Evolutionary conservation across 2,113 vertebrate genomes (phyloP), one percentile per base, ranked within the genome.

Genomic region (Paradisaea rubra): DNA sequence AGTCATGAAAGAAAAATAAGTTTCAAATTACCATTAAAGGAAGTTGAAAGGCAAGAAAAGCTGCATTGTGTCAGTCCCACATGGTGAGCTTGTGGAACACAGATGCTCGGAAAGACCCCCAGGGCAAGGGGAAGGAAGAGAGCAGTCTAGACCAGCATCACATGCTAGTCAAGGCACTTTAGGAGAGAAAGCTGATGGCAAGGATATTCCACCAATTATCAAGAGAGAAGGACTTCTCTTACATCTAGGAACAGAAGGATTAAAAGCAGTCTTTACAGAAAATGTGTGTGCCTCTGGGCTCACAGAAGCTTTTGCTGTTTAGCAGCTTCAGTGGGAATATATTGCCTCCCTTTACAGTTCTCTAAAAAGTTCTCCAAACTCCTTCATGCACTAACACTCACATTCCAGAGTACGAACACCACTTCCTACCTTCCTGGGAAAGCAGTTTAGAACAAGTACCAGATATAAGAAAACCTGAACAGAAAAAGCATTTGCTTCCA

Each of bases 341-440:
- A 52, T 17, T 92, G 53, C 66, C 63, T 88, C 24, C n/a, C 41
- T 94, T 39, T 60, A 84, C 74, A 82, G 70, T 13, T 90, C 91
- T 60, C 44, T 72, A 31, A 85, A 70, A 85, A 90, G 71, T 81
- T 69, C 86, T 72, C 63, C 71, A 37, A 59, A 41, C 74, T 89
- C 78, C 31, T 60, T 61, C 47, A 2, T 0, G 0, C 33, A 19
- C 81, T 35, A 74, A 66, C 66, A 25, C 33, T 69, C 84, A 28
- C 52, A 85, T 63, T 81, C 74, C 70, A 39, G 66, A 79, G 53
- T 3, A 88, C 0, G 1, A 80, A 80, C 64, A 53, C 44, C 45
- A 76, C 69, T 94, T 84, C 90, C 92, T 59, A 84, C 82, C 76
- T 90, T 76, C 45, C 68, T 72, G 59, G 54, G 83, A 94, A 86